Evolutionary conservation across 2,888 invertebrate genomes (phyloP).

Genomic region (Cyaniris semiargus): DNA sequence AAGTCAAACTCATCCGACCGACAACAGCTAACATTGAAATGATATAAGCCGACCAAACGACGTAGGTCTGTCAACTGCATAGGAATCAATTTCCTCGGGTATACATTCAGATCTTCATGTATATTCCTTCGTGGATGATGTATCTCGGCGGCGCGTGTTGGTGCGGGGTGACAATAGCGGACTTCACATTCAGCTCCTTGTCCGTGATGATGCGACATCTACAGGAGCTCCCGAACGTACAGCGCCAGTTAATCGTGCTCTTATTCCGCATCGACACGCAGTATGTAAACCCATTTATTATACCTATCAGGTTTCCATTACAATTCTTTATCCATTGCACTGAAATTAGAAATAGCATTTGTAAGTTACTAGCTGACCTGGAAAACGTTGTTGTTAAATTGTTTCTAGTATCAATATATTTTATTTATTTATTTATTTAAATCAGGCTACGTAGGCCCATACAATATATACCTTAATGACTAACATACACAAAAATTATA

Average conservation of each 20-base stretch:
- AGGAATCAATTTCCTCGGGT: too few species aligned
- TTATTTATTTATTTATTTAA: too few species aligned
- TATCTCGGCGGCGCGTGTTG: background rate
- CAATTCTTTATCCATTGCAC: slow-evolving; percentile 42
- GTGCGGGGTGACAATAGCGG: background rate
- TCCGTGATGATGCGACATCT: slow-evolving; percentile 42
- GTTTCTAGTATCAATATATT: too few species aligned
- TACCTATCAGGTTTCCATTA: slow-evolving; percentile 41
- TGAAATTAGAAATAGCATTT: slow-evolving; percentile 34
- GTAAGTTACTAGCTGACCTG: too few species aligned
- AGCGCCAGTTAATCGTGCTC: slow-evolving; percentile 43
- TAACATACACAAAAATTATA: too few species aligned
- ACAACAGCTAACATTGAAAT: too few species aligned
- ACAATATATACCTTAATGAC: too few species aligned
- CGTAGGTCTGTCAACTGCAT: too few species aligned
- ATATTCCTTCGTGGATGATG: background rate
- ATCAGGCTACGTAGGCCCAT: too few species aligned
- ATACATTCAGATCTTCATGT: background rate
- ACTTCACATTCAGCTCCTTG: background rate
- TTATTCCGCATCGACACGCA: slow-evolving; percentile 42
- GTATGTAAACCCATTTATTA: slow-evolving; percentile 50
- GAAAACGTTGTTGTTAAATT: too few species aligned
- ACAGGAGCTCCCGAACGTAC: slow-evolving; percentile 47
- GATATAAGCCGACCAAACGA: too few species aligned
- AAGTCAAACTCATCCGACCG: too few species aligned